Evolutionary conservation across 2,888 invertebrate genomes (phyloP), one percentile per base, ranked within the genome.

Genomic region (Agrochola litura): DNA sequence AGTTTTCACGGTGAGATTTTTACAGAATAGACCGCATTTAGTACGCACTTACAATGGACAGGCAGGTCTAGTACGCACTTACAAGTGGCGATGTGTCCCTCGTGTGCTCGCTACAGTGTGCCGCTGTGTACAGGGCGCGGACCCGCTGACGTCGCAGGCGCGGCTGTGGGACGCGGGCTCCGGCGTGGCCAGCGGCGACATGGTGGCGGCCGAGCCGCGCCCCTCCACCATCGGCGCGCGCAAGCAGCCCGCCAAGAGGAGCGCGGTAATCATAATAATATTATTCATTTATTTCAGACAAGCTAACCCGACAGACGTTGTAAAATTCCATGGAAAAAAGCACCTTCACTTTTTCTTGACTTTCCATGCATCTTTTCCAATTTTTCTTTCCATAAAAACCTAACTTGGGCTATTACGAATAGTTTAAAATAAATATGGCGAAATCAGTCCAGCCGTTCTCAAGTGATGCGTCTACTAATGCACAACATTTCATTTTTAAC

Each of bases 131-230:
- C 79, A 88, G 88, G 70, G 66, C 61, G 49, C 68, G 30, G 92
- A 91, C 83, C 86, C 60, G 78, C 87, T 96, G 81, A 94, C 95
- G 86, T 93, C 95, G 58, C 93, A 92, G 89, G 95, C 95, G 87
- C 93, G 95, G 16, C 92, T 96, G 91, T 96, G 96, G 96, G 96
- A 90, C 88, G 80, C 93, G 61, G 87, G 86, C 64, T 22, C 75
- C n/a, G 63, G 52, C 79, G 76, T 73, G 80, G 77, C 78, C 10
- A 91, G 91, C 84, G 88, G 61, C 69, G 65, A 64, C 69, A 63
- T 77, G 83, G 8, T 37, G 46, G 84, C 79, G 54, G 88, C 83
- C 77, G 76, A 56, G n/a, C 3, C 90, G 75, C 85, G 85, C 3
- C 68, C 87, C 70, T 65, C 88, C 77, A 30, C 88, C 82, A 79